Percentiles rank a stretch among this genome's conserved stretches.
Evolutionary conservation across 2,888 invertebrate genomes (phyloP).

Genomic region (Machimus rusticus): DNA sequence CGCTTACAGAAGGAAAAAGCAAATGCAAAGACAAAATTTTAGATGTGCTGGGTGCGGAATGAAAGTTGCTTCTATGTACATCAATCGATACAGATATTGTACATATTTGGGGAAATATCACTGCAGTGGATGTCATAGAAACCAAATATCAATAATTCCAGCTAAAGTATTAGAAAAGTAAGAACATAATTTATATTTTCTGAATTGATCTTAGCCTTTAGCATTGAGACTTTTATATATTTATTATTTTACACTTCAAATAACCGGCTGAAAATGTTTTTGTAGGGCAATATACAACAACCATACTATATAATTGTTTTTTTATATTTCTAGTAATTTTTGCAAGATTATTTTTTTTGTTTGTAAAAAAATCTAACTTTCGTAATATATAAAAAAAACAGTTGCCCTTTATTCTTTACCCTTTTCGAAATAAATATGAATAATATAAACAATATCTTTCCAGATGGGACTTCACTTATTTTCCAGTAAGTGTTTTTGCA

Average conservation of each 20-base stretch:
- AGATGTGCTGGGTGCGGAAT: slow-evolving; percentile 87
- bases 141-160: slow-evolving; percentile 76
- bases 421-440: background rate
- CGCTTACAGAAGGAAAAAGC: slow-evolving; percentile 66
- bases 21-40: slow-evolving; percentile 77
- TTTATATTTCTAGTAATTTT: no score
- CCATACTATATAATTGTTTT: no score
- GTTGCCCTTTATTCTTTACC: no score
- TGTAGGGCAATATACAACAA: no score
- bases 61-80: slow-evolving; percentile 75
- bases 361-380: no score
- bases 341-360: no score
- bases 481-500: slow-evolving; percentile 84
- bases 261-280: no score
- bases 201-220: no score
- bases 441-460: slow-evolving; percentile 11
- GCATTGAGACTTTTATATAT: no score
- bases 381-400: no score
- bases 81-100: slow-evolving; percentile 80
- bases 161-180: slow-evolving; percentile 65
- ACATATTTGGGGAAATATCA: slow-evolving; percentile 85
- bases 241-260: no score
- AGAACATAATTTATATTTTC: background rate
- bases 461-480: slow-evolving; percentile 67
- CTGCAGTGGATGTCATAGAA: slow-evolving; percentile 86